Conservation (phyloP, 2,113 vertebrate genomes). For the Triplophysa rosa region DNA sequence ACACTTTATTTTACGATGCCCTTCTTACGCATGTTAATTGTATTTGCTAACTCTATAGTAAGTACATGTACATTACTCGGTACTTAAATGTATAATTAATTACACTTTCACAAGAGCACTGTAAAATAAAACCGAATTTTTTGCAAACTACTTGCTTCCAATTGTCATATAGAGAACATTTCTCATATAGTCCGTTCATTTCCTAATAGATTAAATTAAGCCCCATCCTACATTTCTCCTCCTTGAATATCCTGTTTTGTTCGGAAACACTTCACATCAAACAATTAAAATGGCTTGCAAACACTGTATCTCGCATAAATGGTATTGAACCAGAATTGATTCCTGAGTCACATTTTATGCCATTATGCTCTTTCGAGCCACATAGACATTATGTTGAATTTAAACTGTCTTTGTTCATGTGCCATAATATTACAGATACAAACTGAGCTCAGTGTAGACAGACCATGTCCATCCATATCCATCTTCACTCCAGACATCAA, state of each 20-base stretch:
- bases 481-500: neutral
- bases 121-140: neutral
- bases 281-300: too few species aligned
- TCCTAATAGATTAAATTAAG: neutral
- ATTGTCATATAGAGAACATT: neutral
- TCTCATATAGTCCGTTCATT: neutral
- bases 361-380: neutral
- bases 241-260: neutral
- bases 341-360: neutral
- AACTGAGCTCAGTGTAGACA: neutral
- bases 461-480: neutral
- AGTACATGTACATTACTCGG: too few species aligned
- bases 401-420: neutral
- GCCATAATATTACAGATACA: neutral
- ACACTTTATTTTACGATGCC: too few species aligned
- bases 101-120: too few species aligned
- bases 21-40: too few species aligned
- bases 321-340: too few species aligned
- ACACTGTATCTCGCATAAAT: too few species aligned
- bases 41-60: too few species aligned
- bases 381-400: too few species aligned
- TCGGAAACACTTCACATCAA: too few species aligned
- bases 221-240: neutral
- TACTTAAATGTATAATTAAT: too few species aligned
- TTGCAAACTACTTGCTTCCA: neutral